Conservation (phyloP, 2,797 vertebrate genomes). For the Ptychadena robeensis region DNA sequence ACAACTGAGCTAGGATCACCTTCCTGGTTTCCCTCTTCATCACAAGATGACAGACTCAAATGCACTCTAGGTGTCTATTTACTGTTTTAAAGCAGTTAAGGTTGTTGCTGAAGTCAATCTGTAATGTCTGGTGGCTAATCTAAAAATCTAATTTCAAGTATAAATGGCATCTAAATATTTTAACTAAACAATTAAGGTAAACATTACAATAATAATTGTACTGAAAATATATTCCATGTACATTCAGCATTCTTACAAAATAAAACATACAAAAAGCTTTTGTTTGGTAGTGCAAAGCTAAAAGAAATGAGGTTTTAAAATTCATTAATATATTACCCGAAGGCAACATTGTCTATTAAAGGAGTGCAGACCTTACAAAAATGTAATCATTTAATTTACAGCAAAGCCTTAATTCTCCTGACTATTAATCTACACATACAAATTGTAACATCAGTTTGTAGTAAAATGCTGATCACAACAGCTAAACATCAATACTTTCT, state of each 20-base stretch:
- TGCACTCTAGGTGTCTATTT: too few relatives aligned
- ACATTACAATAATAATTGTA: too few relatives aligned
- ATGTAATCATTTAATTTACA: background rate
- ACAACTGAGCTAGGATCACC: too few relatives aligned
- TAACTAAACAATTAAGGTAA: too few relatives aligned
- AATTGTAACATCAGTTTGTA: conserved; percentile 5
- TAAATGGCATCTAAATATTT: too few relatives aligned
- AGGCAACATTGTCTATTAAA: background rate
- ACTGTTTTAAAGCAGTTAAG: too few relatives aligned
- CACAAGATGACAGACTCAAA: too few relatives aligned
- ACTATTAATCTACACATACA: conserved; percentile 23
- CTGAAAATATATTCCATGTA: too few relatives aligned
- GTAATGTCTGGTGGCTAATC: background rate
- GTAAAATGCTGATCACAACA: conserved; percentile 43
- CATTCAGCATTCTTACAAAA: background rate
- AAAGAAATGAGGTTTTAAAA: background rate
- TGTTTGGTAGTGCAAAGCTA: background rate
- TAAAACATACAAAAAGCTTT: background rate
- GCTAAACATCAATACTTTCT: conserved; percentile 45
- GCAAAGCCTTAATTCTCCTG: conserved; percentile 22
- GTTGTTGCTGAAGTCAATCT: background rate
- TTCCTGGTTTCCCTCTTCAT: too few relatives aligned
- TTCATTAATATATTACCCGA: background rate
- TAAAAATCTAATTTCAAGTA: background rate
- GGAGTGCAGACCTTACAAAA: conserved; percentile 4